These are phyloP conservation scores for Troides oblongomaculatus DNA, from an alignment of 2,888 invertebrate species.

Conservation along the genomic window DNA sequence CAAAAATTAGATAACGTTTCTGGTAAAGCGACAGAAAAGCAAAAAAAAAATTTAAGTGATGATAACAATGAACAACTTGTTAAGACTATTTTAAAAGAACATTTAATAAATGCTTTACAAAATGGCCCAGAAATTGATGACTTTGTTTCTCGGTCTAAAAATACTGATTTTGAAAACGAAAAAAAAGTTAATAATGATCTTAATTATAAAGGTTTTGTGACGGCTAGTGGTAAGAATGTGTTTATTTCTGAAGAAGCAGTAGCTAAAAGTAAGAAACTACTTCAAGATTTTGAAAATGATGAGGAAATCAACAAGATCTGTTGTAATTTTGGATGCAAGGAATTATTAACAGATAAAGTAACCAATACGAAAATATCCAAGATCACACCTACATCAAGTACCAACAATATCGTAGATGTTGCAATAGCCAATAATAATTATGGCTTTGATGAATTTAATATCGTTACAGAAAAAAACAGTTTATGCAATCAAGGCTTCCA, in stretches of 20 bases:
- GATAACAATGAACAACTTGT: slow-evolving; percentile 20
- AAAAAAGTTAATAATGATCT: neutral
- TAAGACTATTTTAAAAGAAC: neutral
- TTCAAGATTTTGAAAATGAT: slow-evolving; percentile 40
- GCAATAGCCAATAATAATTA: neutral
- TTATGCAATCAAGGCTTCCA: slow-evolving; percentile 37
- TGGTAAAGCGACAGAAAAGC: slow-evolving; percentile 37
- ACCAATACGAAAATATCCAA: neutral
- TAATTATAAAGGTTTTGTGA: slow-evolving; percentile 43
- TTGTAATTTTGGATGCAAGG: neutral
- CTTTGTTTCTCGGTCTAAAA: neutral
- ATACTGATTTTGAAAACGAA: neutral
- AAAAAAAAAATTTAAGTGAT: slow-evolving; percentile 37
- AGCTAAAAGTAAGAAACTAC: slow-evolving; percentile 47
- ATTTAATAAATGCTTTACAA: neutral
- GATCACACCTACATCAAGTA: too few species aligned
- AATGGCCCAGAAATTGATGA: neutral
- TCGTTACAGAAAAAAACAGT: neutral
- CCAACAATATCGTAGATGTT: too few species aligned
- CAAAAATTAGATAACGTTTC: slow-evolving; percentile 49
- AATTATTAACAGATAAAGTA: neutral
- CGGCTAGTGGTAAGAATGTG: slow-evolving; percentile 47
- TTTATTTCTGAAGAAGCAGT: slow-evolving; percentile 47
- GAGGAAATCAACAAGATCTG: neutral
- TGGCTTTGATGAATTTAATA: neutral